Conservation (phyloP, 37 sponge, comb jelly and placozoan genomes). For the Ianthella basta region DNA sequence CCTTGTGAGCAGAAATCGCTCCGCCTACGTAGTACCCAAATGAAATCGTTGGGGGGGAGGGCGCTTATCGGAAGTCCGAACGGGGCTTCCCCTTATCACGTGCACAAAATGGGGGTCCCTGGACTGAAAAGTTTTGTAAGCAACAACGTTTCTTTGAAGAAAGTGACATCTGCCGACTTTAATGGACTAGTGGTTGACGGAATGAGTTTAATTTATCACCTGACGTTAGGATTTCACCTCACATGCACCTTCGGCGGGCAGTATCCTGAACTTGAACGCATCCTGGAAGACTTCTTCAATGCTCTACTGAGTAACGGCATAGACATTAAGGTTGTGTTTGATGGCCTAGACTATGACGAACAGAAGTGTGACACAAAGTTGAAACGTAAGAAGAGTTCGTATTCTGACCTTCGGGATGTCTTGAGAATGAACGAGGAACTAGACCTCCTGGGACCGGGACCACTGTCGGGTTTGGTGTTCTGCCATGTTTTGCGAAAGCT, state of each 20-base stretch:
- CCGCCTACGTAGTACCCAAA: too few species aligned
- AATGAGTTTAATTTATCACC: conserved; percentile 45
- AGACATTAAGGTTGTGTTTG: conserved; percentile 63
- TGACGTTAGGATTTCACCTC: background rate
- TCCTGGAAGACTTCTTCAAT: conserved; percentile 38
- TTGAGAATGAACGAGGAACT: background rate
- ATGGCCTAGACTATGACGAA: conserved; percentile 68
- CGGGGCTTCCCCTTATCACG: too few species aligned
- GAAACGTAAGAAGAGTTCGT: conserved; percentile 1
- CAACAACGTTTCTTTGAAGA: conserved; percentile 26
- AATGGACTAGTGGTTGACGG: conserved; percentile 65
- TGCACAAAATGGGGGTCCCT: conserved; percentile 78
- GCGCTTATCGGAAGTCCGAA: too few species aligned
- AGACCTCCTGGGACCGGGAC: conserved; percentile 31
- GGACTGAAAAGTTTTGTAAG: conserved; percentile 47
- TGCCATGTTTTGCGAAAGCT: conserved; percentile 31
- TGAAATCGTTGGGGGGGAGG: too few species aligned
- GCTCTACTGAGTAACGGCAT: conserved; percentile 38
- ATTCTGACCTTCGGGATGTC: too few species aligned
- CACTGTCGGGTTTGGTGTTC: conserved; percentile 42
- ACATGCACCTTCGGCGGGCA: conserved; percentile 71
- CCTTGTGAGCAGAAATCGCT: too few species aligned
- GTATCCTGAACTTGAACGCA: conserved; percentile 45
- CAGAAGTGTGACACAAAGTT: conserved; percentile 43
- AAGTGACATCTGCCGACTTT: conserved; percentile 32